A percentile compares a stretch with the other conserved stretches of the same genome.
Conservation (phyloP, 2,888 invertebrate species). For the Agrochola circellaris region DNA sequence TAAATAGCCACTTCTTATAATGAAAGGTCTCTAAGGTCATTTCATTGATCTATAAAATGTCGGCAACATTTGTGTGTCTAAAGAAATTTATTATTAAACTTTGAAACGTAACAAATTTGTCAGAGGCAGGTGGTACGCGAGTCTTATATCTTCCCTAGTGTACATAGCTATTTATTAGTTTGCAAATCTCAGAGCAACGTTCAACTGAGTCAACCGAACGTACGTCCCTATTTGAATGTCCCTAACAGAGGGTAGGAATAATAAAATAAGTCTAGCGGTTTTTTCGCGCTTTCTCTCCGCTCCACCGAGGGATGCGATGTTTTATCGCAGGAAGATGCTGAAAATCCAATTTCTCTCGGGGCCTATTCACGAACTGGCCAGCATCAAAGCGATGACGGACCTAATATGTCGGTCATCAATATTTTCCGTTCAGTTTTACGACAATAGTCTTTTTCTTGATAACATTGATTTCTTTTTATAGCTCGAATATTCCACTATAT, state of each 20-base stretch:
- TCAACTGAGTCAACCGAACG: constrained; percentile 44
- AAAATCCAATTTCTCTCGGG: constrained; percentile 75
- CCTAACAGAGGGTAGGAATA: constrained; percentile 65
- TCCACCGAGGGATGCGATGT: constrained; percentile 43
- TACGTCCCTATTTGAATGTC: constrained; percentile 62
- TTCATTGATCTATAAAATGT: constrained; percentile 42
- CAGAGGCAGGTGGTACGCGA: constrained; percentile 39
- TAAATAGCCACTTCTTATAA: constrained; percentile 17
- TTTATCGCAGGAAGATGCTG: constrained; percentile 64
- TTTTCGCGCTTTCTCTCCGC: constrained; percentile 51
- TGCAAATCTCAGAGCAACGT: constrained; percentile 50
- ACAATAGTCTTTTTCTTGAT: constrained; percentile 59
- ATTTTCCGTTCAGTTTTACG: constrained; percentile 69
- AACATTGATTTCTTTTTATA: constrained; percentile 69
- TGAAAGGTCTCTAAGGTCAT: constrained; percentile 17
- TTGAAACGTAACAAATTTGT: constrained; percentile 30
- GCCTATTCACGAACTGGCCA: constrained; percentile 69
- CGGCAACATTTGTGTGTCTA: constrained; percentile 28
- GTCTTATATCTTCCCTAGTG: constrained; percentile 19
- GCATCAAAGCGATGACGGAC: constrained; percentile 62
- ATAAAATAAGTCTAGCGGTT: constrained; percentile 64
- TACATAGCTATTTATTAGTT: constrained; percentile 47
- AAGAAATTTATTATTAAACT: constrained; percentile 40
- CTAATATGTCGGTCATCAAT: constrained; percentile 68
- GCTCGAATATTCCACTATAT: constrained; percentile 31